Percentiles rank a stretch among this genome's conserved stretches.
These are phyloP conservation scores for Darevskia nairensis DNA, from an alignment of 2,797 vertebrate genomes.

Conservation along the genomic window DNA sequence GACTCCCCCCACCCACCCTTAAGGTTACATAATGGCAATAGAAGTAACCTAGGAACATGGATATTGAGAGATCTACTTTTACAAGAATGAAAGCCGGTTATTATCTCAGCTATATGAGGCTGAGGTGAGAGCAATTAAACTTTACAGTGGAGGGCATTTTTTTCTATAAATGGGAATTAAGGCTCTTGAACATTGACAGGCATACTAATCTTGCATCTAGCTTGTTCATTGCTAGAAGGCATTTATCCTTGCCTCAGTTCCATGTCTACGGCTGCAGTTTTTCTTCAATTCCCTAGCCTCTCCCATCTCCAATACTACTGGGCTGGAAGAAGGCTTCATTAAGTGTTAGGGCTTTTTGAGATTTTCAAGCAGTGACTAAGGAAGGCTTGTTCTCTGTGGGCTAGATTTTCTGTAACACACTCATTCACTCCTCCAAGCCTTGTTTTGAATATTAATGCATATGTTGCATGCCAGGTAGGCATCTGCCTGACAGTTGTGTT, in stretches of 20 bases:
- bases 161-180: not conserved
- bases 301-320: not conserved
- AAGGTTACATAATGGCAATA: constrained; percentile 49
- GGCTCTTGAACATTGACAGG: not conserved
- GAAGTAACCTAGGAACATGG: constrained; percentile 50
- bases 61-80: constrained; percentile 44
- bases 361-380: not conserved
- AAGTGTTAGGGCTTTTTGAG: not conserved
- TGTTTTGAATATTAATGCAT: not conserved
- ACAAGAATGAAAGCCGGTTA: constrained; percentile 11
- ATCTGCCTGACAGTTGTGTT: not conserved
- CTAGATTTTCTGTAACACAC: not conserved
- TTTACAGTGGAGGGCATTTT: constrained; percentile 12
- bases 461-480: not conserved
- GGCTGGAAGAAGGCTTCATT: not conserved
- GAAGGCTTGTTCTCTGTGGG: too few species aligned
- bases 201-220: not conserved
- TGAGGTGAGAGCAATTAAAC: constrained; percentile 36
- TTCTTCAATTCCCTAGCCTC: not conserved
- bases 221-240: not conserved
- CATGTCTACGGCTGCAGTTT: not conserved
- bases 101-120: constrained; percentile 51
- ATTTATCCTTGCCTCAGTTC: not conserved
- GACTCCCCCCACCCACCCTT: not conserved
- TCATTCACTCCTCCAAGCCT: not conserved